Base-by-base conservation (phyloP, 2,797 vertebrate genomes). In the Peromyscus nudipes region DNA sequence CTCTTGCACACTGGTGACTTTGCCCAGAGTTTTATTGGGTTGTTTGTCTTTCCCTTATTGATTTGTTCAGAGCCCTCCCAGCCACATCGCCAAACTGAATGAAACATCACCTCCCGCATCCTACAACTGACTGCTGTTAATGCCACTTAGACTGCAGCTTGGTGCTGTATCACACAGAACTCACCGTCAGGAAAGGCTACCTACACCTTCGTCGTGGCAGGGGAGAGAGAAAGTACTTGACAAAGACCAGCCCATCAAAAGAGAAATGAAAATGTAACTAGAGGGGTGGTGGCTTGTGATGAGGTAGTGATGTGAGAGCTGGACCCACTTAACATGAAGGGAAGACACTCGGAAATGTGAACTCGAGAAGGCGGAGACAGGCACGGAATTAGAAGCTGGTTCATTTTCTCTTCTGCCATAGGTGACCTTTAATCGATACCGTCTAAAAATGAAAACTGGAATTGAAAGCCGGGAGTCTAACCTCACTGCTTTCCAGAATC, bases 391-490 rank as follows among this genome's bases (percentile, higher is more conserved):
- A 21, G 84, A 92, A 88, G 89, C 52, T 5, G n/a, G 73, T 67
- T 90, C 60, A 97, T 92, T 96, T 96, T 96, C 75, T 94, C 83
- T 90, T 64, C 91, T 87, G 94, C 89, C 77, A 87, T 19, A 85
- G 57, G 85, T 94, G 31, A 79, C 12, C 91, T 93, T 83, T 62
- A 95, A 89, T 77, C 3, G 6, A 89, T 93, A 67, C 2, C 40
- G 95, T 88, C 91, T 94, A 73, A 97, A 94, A 95, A 65, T 84
- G 96, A 96, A 95, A 95, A 92, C 73, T 84, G 37, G 82, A 80
- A 52, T 89, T 94, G 92, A 95, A 96, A 96, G 79, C 79, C 82
- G 67, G 82, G 75, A 84, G 92, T 94, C 46, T 62, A 95, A 92
- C 96, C 89, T 96, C 34, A 46, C 43, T 84, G 91, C 69, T 95